Evolutionary conservation across 30 jellyfish, hydroid and myxozoan genomes (phyloP), one percentile per base, ranked within the genome.

Genomic region (Rhopilema esculentum): DNA sequence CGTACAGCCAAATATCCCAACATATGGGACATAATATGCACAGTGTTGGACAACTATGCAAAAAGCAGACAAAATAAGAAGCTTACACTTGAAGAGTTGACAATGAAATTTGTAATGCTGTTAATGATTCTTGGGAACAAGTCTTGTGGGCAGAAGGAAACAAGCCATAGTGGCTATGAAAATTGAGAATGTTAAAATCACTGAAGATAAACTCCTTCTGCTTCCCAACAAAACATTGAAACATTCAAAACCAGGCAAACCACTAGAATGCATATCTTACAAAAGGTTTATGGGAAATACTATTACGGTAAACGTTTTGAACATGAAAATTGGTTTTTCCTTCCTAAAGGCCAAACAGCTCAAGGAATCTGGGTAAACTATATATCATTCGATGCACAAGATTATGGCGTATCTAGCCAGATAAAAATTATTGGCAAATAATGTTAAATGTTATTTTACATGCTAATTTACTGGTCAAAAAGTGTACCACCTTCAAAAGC

Each of bases 341-440:
- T 66, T 29, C 49, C 76, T 66, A 66, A 66, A 66, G 32, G 76
- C 76, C 76, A 0, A 66, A 66, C 76, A 15, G 32, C 20, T 18
- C 28, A 66, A 26, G 76, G 31, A 66, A n/a, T 18, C 76, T 66
- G 20, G 29, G 2, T 20, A 66, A 15, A 64, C 74, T 0, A 0
- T 64, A 64, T 40, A 40, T 40, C 76, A 66, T 66, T 66, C 49
- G 76, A 66, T 66, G 76, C 74, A 64, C 74, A 64, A 64, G 74
- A 64, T n/a, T 0, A 1, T 66, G 76, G 76, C 48, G 49, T 21
- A 21, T 66, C 76, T 66, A 66, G 32, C 76, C 76, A 65, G 28
- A 63, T 65, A 8, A 65, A 65, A 12, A 65, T 65, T 6, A 65
- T 65, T 65, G 75, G 75, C 27, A 65, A 20, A 65, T 65, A 65